Conservation (phyloP, 2,797 vertebrate genomes). For the Sardinella longiceps region DNA sequence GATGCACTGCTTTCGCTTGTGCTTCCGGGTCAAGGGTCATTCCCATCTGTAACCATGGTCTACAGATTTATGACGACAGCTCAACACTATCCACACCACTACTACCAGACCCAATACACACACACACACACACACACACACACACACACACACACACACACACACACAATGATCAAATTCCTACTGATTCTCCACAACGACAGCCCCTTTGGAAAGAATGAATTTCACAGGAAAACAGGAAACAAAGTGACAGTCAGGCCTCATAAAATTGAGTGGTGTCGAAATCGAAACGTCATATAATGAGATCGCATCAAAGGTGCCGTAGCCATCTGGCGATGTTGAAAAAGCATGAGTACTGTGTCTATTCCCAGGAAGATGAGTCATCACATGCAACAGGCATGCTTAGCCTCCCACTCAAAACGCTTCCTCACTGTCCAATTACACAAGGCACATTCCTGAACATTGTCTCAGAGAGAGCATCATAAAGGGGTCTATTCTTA, state of each 20-base stretch:
- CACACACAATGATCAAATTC: background rate
- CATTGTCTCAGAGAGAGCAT: slow-evolving; percentile 43
- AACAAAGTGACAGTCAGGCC: background rate
- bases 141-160: background rate
- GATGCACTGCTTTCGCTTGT: slow-evolving; percentile 31
- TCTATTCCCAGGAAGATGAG: slow-evolving; percentile 52
- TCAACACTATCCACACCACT: slow-evolving; percentile 16
- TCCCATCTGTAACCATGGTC: slow-evolving; percentile 67
- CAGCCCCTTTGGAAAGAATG: background rate
- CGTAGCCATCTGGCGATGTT: background rate
- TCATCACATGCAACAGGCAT: slow-evolving; percentile 58
- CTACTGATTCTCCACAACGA: background rate
- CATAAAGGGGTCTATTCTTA: background rate
- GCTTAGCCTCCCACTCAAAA: slow-evolving; percentile 50
- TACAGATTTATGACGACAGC: slow-evolving; percentile 73
- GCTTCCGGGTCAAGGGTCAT: slow-evolving; percentile 70
- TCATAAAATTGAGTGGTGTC: background rate
- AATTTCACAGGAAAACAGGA: slow-evolving; percentile 1
- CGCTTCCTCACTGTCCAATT: slow-evolving; percentile 49
- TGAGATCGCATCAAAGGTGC: background rate
- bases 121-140: background rate
- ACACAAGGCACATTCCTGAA: slow-evolving; percentile 56
- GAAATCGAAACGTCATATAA: background rate
- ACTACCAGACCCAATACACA: background rate
- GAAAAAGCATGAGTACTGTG: background rate